Conservation (phyloP, 2,797 vertebrate species). For the Pangasius krempfi region DNA sequence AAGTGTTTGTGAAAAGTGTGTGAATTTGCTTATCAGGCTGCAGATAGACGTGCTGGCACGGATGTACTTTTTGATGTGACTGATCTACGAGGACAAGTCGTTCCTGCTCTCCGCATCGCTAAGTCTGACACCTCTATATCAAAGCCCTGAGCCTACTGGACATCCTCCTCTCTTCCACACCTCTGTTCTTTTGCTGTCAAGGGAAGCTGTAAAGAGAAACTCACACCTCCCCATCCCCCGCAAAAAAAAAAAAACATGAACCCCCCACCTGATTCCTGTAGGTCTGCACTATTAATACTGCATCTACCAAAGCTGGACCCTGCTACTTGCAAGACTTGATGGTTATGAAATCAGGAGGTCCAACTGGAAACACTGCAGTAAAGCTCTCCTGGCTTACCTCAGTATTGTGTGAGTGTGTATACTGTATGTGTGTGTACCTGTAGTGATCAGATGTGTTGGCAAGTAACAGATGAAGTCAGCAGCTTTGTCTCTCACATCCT, state of each 20-base stretch:
- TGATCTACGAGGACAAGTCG: constrained; percentile 40
- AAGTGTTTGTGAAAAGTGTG: constrained; percentile 35
- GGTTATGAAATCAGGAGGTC: background rate
- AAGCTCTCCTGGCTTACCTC: background rate
- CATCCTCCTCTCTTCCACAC: constrained; percentile 67
- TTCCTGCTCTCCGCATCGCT: constrained; percentile 58
- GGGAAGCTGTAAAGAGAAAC: constrained; percentile 66
- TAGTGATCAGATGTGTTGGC: constrained; percentile 61
- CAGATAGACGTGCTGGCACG: constrained; percentile 33
- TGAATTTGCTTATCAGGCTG: constrained; percentile 52
- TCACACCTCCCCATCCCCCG: constrained; percentile 45
- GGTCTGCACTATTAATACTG: constrained; percentile 30
- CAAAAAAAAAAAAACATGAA: background rate
- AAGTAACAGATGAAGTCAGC: constrained; percentile 80
- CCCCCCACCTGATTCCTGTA: constrained; percentile 5
- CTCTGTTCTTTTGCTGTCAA: constrained; percentile 64
- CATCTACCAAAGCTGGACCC: constrained; percentile 23
- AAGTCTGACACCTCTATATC: constrained; percentile 69
- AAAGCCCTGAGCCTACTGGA: constrained; percentile 68
- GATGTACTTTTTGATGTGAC: constrained; percentile 49
- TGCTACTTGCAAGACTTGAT: background rate
- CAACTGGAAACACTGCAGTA: background rate
- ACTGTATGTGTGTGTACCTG: constrained; percentile 64
- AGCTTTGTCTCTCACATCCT: constrained; percentile 81
- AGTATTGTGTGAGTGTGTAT: background rate